These are phyloP conservation scores for Petroica traversi DNA, from an alignment of 2,113 vertebrate genomes.

Conservation along the genomic window DNA sequence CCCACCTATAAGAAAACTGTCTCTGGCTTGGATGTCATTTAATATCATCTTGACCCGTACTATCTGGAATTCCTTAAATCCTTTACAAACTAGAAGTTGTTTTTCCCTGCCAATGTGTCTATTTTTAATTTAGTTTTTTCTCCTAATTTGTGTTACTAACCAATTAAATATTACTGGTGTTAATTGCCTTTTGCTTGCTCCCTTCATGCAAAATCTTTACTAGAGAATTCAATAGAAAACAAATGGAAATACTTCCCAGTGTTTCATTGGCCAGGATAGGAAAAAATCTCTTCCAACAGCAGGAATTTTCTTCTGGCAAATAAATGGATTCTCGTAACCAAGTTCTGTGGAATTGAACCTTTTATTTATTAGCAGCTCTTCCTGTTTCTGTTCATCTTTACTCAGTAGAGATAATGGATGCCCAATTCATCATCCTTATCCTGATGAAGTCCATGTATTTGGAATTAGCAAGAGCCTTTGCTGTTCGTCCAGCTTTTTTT, in stretches of 20 bases:
- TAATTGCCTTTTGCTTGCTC: not conserved
- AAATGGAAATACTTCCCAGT: constrained; percentile 39
- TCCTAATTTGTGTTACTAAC: not conserved
- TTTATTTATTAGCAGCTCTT: constrained; percentile 62
- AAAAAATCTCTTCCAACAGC: not conserved
- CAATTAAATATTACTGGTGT: not conserved
- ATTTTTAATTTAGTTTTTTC: not conserved
- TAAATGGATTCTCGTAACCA: not conserved
- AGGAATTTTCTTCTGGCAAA: constrained; percentile 54
- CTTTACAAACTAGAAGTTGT: not conserved
- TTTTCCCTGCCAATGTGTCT: not conserved
- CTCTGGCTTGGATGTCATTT: not conserved
- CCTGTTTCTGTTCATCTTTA: constrained; percentile 26
- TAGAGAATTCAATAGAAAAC: not conserved
- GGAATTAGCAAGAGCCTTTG: constrained; percentile 25
- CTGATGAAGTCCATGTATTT: constrained; percentile 20
- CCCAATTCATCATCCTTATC: not conserved
- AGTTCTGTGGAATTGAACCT: constrained; percentile 30
- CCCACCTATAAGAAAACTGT: constrained; percentile 9
- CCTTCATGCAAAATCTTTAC: not conserved
- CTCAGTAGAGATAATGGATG: constrained; percentile 1
- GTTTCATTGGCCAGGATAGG: not conserved
- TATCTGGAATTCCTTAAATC: not conserved
- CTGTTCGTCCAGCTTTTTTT: constrained; percentile 20
- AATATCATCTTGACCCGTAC: not conserved